A percentile compares a stretch with the other conserved stretches of the same genome.
These are phyloP conservation scores for Sisor rabdophorus DNA, from an alignment of 2,113 vertebrate genomes.

Conservation along the genomic window DNA sequence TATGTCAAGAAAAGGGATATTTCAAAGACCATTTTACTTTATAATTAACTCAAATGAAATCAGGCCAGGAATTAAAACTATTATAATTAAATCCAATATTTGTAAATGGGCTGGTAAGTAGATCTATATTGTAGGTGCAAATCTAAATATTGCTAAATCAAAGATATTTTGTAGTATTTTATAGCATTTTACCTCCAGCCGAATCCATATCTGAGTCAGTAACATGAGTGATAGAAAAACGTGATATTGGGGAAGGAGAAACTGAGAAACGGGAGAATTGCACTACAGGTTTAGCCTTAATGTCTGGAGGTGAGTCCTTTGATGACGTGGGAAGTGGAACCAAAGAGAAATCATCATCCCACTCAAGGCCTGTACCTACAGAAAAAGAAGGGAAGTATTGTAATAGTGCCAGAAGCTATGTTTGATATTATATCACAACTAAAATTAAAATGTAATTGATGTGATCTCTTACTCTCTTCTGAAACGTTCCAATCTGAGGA, in stretches of 20 bases:
- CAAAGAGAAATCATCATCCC: conserved; percentile 80
- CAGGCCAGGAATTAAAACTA: neutral
- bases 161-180: neutral
- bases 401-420: conserved; percentile 40
- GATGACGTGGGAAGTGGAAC: conserved; percentile 68
- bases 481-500: conserved; percentile 69
- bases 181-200: conserved; percentile 71
- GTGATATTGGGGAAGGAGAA: conserved; percentile 78
- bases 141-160: neutral
- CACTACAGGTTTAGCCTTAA: conserved; percentile 61
- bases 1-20: conserved; percentile 17
- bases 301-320: conserved; percentile 45
- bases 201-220: conserved; percentile 82
- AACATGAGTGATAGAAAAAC: conserved; percentile 96
- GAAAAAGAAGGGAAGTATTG: neutral
- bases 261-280: conserved; percentile 86
- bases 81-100: neutral
- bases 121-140: neutral
- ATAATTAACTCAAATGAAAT: neutral
- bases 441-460: neutral
- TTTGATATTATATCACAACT: neutral
- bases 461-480: conserved; percentile 74
- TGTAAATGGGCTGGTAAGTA: neutral
- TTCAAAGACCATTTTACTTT: neutral
- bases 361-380: conserved; percentile 77